phyloP scores from a whole-genome alignment of 2,888 invertebrate genomes.

The Neoitamus cyanurus region DNA sequence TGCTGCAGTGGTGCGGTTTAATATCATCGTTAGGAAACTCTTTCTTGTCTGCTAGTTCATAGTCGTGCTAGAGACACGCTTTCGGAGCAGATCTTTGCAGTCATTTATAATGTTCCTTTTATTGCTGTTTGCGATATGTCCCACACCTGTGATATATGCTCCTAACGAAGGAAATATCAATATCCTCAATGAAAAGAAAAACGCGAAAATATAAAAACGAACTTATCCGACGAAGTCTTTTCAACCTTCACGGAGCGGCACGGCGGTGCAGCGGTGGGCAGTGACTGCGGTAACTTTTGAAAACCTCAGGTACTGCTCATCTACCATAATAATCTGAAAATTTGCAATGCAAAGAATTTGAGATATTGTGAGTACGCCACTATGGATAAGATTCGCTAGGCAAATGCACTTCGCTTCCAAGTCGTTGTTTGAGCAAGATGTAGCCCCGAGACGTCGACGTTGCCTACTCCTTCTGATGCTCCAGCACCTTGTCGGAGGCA shows the following conservation, averaged over 20 bases:
- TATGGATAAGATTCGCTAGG: not conserved
- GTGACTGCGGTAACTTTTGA: not conserved
- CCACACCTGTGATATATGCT: not conserved
- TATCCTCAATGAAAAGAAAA: not conserved
- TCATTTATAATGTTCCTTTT: conserved; percentile 15
- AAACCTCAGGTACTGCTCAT: conserved; percentile 21
- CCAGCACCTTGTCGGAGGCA: not conserved
- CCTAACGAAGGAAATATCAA: not conserved
- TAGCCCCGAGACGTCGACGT: not conserved
- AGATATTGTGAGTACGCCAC: conserved; percentile 32
- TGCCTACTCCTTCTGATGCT: not conserved
- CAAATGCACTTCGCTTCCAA: not conserved
- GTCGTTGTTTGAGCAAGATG: not conserved
- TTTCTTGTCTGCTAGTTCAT: not conserved
- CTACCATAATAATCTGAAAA: conserved; percentile 29
- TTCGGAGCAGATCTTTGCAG: not conserved
- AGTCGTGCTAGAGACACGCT: not conserved
- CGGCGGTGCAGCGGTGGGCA: not conserved
- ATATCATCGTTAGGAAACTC: not conserved
- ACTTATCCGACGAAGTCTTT: not conserved
- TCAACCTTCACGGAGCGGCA: too few species aligned
- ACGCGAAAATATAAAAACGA: not conserved
- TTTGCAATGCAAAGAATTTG: conserved; percentile 37
- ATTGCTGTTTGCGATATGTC: not conserved
- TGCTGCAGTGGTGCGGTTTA: not conserved